A percentile compares a stretch with the other conserved stretches of the same genome.
These are phyloP conservation scores for Sitodiplosis mosellana DNA, from an alignment of 1,140 invertebrate species.

Conservation along the genomic window DNA sequence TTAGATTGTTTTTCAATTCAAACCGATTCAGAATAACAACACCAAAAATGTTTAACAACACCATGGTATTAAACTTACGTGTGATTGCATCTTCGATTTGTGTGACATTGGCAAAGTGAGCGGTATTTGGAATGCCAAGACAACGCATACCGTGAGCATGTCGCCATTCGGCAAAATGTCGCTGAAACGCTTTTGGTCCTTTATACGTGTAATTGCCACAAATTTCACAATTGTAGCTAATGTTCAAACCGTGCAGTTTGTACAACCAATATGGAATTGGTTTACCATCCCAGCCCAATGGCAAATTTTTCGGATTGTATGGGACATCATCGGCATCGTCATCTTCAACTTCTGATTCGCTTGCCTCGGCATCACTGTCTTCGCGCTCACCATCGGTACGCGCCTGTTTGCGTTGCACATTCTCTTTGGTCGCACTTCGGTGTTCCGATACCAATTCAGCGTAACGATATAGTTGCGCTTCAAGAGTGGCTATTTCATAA, in stretches of 20 bases:
- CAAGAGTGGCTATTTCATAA: slow-evolving; percentile 65
- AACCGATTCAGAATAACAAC: background rate
- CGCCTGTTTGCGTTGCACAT: slow-evolving; percentile 95
- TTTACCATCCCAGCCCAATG: slow-evolving; percentile 98
- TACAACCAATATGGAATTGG: slow-evolving; percentile 99
- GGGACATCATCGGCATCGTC: slow-evolving; percentile 89
- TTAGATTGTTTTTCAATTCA: no score
- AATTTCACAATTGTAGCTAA: slow-evolving; percentile 98
- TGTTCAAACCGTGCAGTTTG: slow-evolving; percentile 96
- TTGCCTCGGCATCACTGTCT: slow-evolving; percentile 81
- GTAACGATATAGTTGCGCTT: slow-evolving; percentile 78
- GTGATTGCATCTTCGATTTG: slow-evolving; percentile 96
- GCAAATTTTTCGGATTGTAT: slow-evolving; percentile 98
- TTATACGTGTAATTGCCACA: slow-evolving; percentile 99
- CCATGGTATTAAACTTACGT: slow-evolving; percentile 37
- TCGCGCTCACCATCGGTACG: slow-evolving; percentile 86
- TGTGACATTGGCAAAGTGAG: slow-evolving; percentile 99
- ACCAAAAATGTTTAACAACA: background rate
- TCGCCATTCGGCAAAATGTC: slow-evolving; percentile 98
- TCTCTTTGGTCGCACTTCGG: slow-evolving; percentile 83
- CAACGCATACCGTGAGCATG: slow-evolving; percentile 99
- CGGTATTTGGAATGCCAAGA: slow-evolving; percentile 96
- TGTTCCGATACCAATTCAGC: slow-evolving; percentile 68
- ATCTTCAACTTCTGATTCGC: slow-evolving; percentile 72
- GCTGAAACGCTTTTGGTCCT: slow-evolving; percentile 98